Conservation (phyloP, 2,797 vertebrate genomes). For the Sebastes goodei region DNA sequence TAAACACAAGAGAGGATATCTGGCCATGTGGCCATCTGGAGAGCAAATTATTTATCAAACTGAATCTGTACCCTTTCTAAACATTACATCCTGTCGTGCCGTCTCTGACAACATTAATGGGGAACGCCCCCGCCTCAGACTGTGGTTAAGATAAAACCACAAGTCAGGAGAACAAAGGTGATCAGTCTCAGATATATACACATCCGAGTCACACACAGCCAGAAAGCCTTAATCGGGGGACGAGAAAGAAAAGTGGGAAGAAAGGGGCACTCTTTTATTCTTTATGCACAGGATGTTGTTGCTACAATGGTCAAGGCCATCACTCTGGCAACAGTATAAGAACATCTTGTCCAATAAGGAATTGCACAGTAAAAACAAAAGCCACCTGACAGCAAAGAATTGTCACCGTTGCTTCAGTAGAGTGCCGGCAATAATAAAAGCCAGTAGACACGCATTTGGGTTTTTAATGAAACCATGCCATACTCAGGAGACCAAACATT, state of each 20-base stretch:
- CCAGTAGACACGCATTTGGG: background rate
- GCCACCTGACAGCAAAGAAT: background rate
- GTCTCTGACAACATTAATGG: background rate
- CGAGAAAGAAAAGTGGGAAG: background rate
- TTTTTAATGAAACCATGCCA: background rate
- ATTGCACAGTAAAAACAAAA: slow-evolving; percentile 6
- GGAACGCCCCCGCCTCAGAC: background rate
- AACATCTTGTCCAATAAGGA: background rate
- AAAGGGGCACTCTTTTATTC: slow-evolving; percentile 4
- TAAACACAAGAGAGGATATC: slow-evolving; percentile 25
- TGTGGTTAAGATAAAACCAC: background rate
- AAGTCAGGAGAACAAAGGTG: background rate
- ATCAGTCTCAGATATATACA: background rate
- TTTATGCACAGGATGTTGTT: slow-evolving; percentile 10
- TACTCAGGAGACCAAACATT: background rate
- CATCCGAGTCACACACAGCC: background rate
- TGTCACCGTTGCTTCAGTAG: background rate
- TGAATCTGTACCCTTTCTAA: slow-evolving; percentile 44
- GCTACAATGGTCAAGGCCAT: slow-evolving; percentile 7
- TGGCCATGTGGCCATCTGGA: slow-evolving; percentile 47
- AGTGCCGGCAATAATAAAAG: slow-evolving; percentile 12
- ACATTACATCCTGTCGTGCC: slow-evolving; percentile 39
- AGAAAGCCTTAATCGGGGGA: background rate
- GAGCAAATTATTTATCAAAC: slow-evolving; percentile 49
- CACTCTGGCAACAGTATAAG: slow-evolving; percentile 5